Evolutionary conservation across 2,797 vertebrate genomes (phyloP).

Genomic region (Smutsia temminckii): DNA sequence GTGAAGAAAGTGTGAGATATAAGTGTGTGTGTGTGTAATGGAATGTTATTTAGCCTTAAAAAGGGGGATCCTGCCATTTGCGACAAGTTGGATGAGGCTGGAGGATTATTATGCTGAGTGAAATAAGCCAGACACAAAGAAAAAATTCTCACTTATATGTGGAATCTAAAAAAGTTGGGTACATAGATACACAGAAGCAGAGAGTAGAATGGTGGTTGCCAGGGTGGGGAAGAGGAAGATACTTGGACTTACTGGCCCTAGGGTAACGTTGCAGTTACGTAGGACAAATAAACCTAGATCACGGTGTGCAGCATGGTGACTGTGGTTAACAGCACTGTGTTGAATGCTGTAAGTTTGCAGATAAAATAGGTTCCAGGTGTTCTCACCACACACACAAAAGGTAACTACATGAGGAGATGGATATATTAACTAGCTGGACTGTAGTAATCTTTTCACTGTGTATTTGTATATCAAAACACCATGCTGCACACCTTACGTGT

Average conservation of each 20-base stretch:
- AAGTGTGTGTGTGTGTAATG: not conserved
- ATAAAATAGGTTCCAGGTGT: not conserved
- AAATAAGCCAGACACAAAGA: not conserved
- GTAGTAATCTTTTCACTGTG: not conserved
- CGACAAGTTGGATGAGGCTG: not conserved
- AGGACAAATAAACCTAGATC: not conserved
- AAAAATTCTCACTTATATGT: not conserved
- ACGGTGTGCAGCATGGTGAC: not conserved
- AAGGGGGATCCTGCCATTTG: not conserved
- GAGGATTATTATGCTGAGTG: not conserved
- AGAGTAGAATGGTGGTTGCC: not conserved
- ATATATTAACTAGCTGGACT: not conserved
- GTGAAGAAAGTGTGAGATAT: not conserved
- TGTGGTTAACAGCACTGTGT: not conserved
- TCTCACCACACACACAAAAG: not conserved
- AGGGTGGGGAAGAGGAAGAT: not conserved
- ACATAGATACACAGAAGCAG: not conserved
- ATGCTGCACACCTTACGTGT: not conserved
- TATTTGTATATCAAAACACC: not conserved
- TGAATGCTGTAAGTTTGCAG: not conserved
- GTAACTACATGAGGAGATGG: not conserved
- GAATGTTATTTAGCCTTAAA: not conserved
- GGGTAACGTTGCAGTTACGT: not conserved
- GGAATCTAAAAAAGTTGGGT: not conserved
- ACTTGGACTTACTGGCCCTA: not conserved